Base-by-base conservation (phyloP, 1,140 invertebrate species). In the Araneus ventricosus region DNA sequence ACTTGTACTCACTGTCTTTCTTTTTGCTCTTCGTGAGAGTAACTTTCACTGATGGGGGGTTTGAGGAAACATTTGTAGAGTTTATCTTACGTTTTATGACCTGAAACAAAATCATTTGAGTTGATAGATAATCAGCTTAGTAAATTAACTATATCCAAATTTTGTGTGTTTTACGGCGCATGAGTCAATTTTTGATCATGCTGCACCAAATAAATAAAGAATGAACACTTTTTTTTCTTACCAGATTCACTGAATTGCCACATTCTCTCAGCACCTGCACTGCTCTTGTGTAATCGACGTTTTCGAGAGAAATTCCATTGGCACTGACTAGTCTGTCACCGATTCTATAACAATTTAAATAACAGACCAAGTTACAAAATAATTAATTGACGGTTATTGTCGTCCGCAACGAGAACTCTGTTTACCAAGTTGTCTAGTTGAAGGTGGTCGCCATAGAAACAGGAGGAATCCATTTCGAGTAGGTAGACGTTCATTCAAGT, bases 281-380 rank as follows among this genome's bases (percentile, higher is more conserved):
- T 0, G 98, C 98, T 27, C 98, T 97, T 3, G 98, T 98, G 95
- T 99, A 99, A 95, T 99, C 99, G 45, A 99, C 99, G 95, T 99
- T 99, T 95, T 99, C 99, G 94, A 99, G 96, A 0, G 98, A 98
- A 41, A 99, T 97, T 6, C 98, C 98, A 96, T 99, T 99, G 1
- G 99, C 99, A 82, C 98, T 99, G 92, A 99, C 97, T 94, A 99
- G 99, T 93, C 99, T 97, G 95, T 99, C 99, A 95, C 99, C 99
- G 22, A 99, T 98, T 96, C 99, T 99, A 96, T 24, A 84, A 41
- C 45, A 45, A 27, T 14, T 14, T 0, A 14, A 52, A 52, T 52
- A 52, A 1, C 2, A 52, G 45, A 52, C 17, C 45, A 52, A n/a
- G 45, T 8, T 8, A 45, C 41, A 52, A 52, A 0, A 17, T 17